Evolutionary conservation across 2,888 invertebrate genomes (phyloP), one percentile per base, ranked within the genome.

Genomic region (Coelopa pilipes): DNA sequence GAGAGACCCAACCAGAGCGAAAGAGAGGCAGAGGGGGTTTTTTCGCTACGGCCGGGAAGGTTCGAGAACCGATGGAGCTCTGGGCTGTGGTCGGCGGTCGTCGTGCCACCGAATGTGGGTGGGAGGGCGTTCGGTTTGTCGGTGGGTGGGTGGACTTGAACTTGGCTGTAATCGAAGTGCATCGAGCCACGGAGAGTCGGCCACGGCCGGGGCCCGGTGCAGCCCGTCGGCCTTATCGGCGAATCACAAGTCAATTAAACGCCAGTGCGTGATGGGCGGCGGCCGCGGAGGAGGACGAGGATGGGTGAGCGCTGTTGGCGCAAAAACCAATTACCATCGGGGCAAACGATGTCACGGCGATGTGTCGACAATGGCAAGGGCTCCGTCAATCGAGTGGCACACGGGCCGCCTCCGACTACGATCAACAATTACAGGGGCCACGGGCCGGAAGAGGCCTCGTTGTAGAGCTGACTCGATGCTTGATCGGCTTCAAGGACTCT

Each of bases 121-220:
- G n/a, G n/a, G 10, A 53, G n/a, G 13, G 1, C 62, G 34, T 62
- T 24, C 34, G 34, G 13, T 11, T 15, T 53, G n/a, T 34, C 53
- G n/a, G 53, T 15, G 53, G 3, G 1, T 62, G 34, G n/a, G 34
- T 15, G 34, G 10, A 55, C 21, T 53, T 68, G 55, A 68, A 68
- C 67, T 68, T 68, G 67, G 21, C 34, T 24, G 62, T 34, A 62
- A 4, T 62, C 34, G 62, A 62, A 62, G 45, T 45, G 62, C 62
- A 62, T 34, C n/a, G 24, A 12, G 15, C 13, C 13, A 21, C 24
- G 59, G n/a, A 13, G 12, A 60, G 13, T 11, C 13, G 10, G 13
- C 49, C 49, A 49, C 10, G 49, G 13, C 10, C 10, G 49, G 13
- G 13, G 62, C 3, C n/a, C 34, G 45, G 34, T 60, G 60, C 10